A percentile compares a stretch with the other conserved stretches of the same genome.
Evolutionary conservation across 1,140 invertebrate species (phyloP).

Genomic region (Sweltsa coloradensis): DNA sequence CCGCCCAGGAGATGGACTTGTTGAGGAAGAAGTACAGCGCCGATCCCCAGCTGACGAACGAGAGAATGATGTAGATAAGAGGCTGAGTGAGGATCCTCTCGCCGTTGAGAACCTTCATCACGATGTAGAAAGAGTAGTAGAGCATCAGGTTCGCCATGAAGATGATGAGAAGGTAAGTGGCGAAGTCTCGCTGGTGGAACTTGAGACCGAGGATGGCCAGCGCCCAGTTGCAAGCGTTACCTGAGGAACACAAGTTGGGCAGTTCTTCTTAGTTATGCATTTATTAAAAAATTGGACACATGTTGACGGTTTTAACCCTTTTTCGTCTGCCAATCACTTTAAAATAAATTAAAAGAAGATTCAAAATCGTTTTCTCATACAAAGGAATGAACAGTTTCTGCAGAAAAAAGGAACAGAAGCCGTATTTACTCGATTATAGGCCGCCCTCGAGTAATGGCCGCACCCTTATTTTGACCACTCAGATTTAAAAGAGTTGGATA

Average conservation of each 20-base stretch:
- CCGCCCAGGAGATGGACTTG: conserved; percentile 68
- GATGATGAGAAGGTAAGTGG: conserved; percentile 65
- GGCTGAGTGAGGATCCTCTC: conserved; percentile 53
- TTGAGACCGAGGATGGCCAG: conserved; percentile 55
- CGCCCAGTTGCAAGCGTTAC: conserved; percentile 62
- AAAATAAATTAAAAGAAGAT: too few relatives aligned
- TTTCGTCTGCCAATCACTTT: too few relatives aligned
- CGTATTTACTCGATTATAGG: too few relatives aligned
- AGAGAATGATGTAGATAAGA: conserved; percentile 47
- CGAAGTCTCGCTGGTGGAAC: conserved; percentile 60
- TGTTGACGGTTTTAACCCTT: too few relatives aligned
- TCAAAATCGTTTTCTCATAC: too few relatives aligned
- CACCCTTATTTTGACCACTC: too few relatives aligned
- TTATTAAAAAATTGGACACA: too few relatives aligned
- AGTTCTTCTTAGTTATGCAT: neutral
- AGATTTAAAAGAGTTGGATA: too few relatives aligned
- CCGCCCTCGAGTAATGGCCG: too few relatives aligned
- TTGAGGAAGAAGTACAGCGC: conserved; percentile 65
- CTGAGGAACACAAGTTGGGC: conserved; percentile 25
- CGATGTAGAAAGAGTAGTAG: conserved; percentile 72
- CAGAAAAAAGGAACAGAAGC: too few relatives aligned
- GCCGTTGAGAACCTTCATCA: conserved; percentile 67
- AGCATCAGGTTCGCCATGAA: conserved; percentile 75
- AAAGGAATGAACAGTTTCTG: too few relatives aligned
- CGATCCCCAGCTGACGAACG: conserved; percentile 49